phyloP scores from a whole-genome alignment of 2,113 vertebrate species.

The Sinocyclocheilus grahami region DNA sequence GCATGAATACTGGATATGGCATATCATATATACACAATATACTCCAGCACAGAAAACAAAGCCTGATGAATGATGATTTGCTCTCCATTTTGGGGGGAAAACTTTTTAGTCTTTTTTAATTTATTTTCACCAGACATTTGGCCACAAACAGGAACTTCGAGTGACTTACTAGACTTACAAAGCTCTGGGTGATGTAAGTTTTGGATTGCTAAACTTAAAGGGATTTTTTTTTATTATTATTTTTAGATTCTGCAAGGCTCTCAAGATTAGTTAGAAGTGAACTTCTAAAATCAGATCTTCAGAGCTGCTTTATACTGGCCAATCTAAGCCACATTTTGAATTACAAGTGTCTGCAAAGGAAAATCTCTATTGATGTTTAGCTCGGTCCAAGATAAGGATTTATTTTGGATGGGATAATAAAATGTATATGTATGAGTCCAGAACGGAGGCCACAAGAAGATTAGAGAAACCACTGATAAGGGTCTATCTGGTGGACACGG shows the following conservation, averaged over 20 bases:
- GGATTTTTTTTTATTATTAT: not conserved
- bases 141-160: not conserved
- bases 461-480: slow-evolving; percentile 4
- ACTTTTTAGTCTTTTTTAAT: too few species aligned
- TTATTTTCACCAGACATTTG: not conserved
- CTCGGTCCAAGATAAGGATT: slow-evolving; percentile 4
- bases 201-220: not conserved
- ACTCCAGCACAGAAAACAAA: too few species aligned
- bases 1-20: too few species aligned
- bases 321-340: not conserved
- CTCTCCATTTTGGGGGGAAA: not conserved
- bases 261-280: slow-evolving; percentile 12
- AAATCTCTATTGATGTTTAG: slow-evolving; percentile 24
- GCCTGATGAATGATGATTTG: not conserved
- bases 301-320: not conserved
- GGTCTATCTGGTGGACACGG: slow-evolving; percentile 3
- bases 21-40: too few species aligned
- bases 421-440: not conserved
- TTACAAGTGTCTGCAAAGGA: slow-evolving; percentile 3
- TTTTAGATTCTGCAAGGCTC: not conserved
- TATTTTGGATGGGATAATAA: not conserved
- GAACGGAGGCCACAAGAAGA: not conserved
- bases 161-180: not conserved
- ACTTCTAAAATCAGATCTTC: not conserved
- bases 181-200: not conserved